Percentiles rank a stretch among this genome's conserved stretches.
Evolutionary conservation across 2,888 invertebrate genomes (phyloP).

Genomic region (Leptopilina syphax): DNA sequence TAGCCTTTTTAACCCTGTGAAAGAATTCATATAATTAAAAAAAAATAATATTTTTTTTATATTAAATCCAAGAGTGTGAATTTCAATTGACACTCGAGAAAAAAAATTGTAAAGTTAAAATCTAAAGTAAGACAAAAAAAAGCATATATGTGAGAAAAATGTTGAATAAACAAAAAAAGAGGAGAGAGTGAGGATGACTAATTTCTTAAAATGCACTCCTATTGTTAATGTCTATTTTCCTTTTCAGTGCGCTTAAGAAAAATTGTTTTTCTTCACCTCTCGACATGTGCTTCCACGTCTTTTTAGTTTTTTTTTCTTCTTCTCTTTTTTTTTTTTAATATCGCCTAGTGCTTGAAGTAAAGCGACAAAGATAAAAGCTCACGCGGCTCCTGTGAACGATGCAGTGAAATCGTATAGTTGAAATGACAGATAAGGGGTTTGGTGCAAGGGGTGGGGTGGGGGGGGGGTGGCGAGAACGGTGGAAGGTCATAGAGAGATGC

Average conservation of each 20-base stretch:
- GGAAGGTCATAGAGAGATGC: constrained; percentile 12
- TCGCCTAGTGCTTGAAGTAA: constrained; percentile 67
- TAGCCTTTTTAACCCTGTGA: too few relatives aligned
- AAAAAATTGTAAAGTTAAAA: too few relatives aligned
- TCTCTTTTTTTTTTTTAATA: constrained; percentile 67
- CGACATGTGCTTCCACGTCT: not conserved
- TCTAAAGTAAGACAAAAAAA: constrained; percentile 2
- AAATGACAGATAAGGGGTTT: constrained; percentile 48
- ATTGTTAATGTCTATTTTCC: constrained; percentile 64
- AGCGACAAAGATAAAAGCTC: constrained; percentile 58
- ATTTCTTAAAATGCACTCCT: constrained; percentile 66
- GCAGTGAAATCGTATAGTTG: constrained; percentile 45
- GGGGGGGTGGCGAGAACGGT: constrained; percentile 28
- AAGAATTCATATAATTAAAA: too few relatives aligned
- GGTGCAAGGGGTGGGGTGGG: constrained; percentile 37
- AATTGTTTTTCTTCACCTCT: constrained; percentile 42
- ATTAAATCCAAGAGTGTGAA: too few relatives aligned
- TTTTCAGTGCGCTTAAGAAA: constrained; percentile 63
- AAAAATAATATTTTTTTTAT: too few relatives aligned
- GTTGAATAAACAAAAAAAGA: not conserved
- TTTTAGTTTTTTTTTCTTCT: constrained; percentile 10
- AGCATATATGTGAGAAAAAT: not conserved
- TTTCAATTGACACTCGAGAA: too few relatives aligned
- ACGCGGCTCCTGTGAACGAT: constrained; percentile 45
- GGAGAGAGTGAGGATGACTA: constrained; percentile 61